These are phyloP conservation scores for Hexactinellida sp. DNA, from an alignment of 37 sponge, comb jelly and placozoan genomes.

Conservation along the genomic window DNA sequence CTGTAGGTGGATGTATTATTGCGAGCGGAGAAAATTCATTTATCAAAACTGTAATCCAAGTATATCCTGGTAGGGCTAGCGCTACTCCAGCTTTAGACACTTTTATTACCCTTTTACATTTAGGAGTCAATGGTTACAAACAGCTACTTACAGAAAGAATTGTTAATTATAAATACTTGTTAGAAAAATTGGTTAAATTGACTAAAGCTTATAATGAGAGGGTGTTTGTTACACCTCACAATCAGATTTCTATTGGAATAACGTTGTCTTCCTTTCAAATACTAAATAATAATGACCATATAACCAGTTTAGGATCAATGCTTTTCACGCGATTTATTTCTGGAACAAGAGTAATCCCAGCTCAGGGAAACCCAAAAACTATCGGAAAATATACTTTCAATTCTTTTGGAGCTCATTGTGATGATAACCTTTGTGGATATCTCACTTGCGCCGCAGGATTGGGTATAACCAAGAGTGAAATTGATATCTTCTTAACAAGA, in stretches of 20 bases:
- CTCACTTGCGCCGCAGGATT: slow-evolving; percentile 93
- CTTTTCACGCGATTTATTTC: slow-evolving; percentile 69
- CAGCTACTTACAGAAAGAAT: slow-evolving; percentile 46
- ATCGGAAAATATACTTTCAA: slow-evolving; percentile 66
- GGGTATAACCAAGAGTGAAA: slow-evolving; percentile 69
- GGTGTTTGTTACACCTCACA: slow-evolving; percentile 67
- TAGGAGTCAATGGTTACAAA: slow-evolving; percentile 62
- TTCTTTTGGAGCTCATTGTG: slow-evolving; percentile 75
- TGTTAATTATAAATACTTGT: slow-evolving; percentile 57
- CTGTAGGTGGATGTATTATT: slow-evolving; percentile 88
- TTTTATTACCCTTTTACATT: slow-evolving; percentile 83
- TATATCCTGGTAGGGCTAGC: slow-evolving; percentile 90
- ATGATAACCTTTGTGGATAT: slow-evolving; percentile 67
- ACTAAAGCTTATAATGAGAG: slow-evolving; percentile 45
- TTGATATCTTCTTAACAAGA: slow-evolving; percentile 48
- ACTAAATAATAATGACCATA: background rate
- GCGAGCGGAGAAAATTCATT: slow-evolving; percentile 48
- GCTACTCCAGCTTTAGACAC: slow-evolving; percentile 71
- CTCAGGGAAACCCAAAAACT: slow-evolving; percentile 36
- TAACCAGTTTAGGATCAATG: slow-evolving; percentile 76
- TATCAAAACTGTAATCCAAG: slow-evolving; percentile 49
- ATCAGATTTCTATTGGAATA: slow-evolving; percentile 79
- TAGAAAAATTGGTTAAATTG: slow-evolving; percentile 34
- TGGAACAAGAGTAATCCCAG: slow-evolving; percentile 65
- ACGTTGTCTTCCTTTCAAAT: background rate